Base-by-base conservation (phyloP, 1,140 invertebrate species). In the Spodoptera litura region DNA sequence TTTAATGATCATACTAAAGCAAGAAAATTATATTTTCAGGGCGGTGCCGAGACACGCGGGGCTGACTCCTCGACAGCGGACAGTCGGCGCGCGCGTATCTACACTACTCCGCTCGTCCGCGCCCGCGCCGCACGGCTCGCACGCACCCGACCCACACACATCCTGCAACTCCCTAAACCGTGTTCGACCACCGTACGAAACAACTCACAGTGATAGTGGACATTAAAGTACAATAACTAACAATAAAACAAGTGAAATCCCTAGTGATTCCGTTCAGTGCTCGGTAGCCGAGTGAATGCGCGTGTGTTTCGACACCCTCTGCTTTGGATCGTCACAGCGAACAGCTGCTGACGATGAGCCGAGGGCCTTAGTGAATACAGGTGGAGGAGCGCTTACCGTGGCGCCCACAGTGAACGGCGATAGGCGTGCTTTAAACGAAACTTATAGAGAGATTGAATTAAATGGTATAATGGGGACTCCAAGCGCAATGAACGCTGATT, bases 271-370 rank as follows among this genome's bases (percentile, higher is more conserved):
- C 83, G 86, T 89, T 81, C 81, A 89, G 91, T 91, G 90, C 91
- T 91, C 91, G 86, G 86, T 88, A 95, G 90, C 96, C 96, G 96
- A 96, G 96, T 97, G 96, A 96, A 97, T 98, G 97, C 97, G 97
- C 96, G 96, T 98, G 95, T 98, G 97, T 95, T 97, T 97, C 95
- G 97, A 97, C 94, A 96, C 95, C 95, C 95, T 98, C 95, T 98
- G 97, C 96, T 98, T 97, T 96, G 97, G 97, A 96, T 97, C 97
- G 95, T 96, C 96, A 96, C 96, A 96, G 95, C 96, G 96, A 92
- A 95, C 96, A 95, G 96, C 96, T 96, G 96, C 96, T 96, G 97
- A 97, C 95, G 96, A 97, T 95, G 96, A 95, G 91, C 92, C 95
- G 84, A 93, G 94, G 93, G 91, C 93, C 89, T 86, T 95, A 90